Base-by-base conservation (phyloP, 2,113 vertebrate species). In the Pithys albifrons region DNA sequence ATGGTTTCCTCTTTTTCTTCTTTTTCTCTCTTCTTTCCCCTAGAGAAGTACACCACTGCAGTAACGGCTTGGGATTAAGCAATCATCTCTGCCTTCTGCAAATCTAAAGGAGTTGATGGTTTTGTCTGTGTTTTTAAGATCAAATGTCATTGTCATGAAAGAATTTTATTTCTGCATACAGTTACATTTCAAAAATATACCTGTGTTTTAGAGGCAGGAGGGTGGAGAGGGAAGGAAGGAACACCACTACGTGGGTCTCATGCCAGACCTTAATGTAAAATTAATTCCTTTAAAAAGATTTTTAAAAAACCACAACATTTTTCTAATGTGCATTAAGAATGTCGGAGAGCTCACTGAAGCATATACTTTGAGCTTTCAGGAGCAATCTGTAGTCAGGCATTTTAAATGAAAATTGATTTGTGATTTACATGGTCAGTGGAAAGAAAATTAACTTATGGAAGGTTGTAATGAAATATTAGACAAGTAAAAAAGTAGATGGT, bases 371-470 rank as follows among this genome's bases (percentile, higher is more conserved):
- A 97, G 98, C 98, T 99, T 99, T 99, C 98, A 99, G 98, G 98
- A 98, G 98, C 98, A 99, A 98, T 98, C 98, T 98, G 98, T 98
- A 99, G 98, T 99, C 98, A 98, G 98, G 98, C 98, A 98, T 98
- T 99, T 98, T 98, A 99, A 99, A 99, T 99, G 99, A 99, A 99
- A 99, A 99, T 99, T 99, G 99, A 99, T 99, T 99, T 99, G 98
- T 99, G 99, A 99, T 99, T 99, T 99, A 99, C 99, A 99, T 99
- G 99, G 99, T 99, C 99, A 99, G 98, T 98, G 98, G 99, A 98
- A 99, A 98, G 98, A 99, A 99, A 99, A 99, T 99, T 99, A 99
- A 99, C 99, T 99, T 99, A 98, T 98, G 98, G 98, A 98, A 99
- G 98, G 98, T 98, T 99, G 98, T 99, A 99, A 99, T 99, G 99